Base-by-base conservation (phyloP, 2,113 vertebrate genomes). In the Cavia aperea region DNA sequence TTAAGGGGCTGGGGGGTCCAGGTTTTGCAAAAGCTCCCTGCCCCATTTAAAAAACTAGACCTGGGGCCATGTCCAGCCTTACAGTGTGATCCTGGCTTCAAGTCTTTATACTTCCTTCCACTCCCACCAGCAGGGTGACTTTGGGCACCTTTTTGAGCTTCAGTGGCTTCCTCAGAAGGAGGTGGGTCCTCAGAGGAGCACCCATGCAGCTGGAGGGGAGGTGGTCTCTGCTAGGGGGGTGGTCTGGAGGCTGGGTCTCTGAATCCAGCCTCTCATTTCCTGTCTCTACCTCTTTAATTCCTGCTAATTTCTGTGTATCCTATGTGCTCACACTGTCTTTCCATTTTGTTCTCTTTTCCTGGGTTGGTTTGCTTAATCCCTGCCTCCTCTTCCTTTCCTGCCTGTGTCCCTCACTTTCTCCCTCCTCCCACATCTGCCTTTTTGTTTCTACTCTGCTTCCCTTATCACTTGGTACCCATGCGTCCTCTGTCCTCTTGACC, bases 21-120 rank as follows among this genome's bases (percentile, higher is more conserved):
- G 10, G 9, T n/a, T 19, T 6, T 29, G 2, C 24, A 46, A 68
- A 60, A 15, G 49, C 21, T 4, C 12, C 2, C 1, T 15, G n/a
- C 33, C 43, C 29, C 31, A 56, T 46, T 13, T 29, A 78, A 86
- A 75, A 43, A 81, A 11, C 12, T 11, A 39, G 58, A 70, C 14
- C 46, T 24, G 54, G 21, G 1, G 54, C 26, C 9, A 11, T 16
- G 31, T 49, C 4, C 7, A 46, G 58, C 31, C 46, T 84, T 21
- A 1, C 11, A 0, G 3, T 56, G 51, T 46, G 49, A 62, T 66
- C 54, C 36, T 23, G 36, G 18, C 10, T 54, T 68, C 56, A 65
- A 13, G 15, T 46, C 4, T 43, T 39, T 36, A 39, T 19, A 15
- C 49, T 81, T 36, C 0, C 29, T 65, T 43, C 24, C 46, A 31